Evolutionary conservation across 1,140 invertebrate species (phyloP).

Genomic region (Trachymyrmex cornetzi): DNA sequence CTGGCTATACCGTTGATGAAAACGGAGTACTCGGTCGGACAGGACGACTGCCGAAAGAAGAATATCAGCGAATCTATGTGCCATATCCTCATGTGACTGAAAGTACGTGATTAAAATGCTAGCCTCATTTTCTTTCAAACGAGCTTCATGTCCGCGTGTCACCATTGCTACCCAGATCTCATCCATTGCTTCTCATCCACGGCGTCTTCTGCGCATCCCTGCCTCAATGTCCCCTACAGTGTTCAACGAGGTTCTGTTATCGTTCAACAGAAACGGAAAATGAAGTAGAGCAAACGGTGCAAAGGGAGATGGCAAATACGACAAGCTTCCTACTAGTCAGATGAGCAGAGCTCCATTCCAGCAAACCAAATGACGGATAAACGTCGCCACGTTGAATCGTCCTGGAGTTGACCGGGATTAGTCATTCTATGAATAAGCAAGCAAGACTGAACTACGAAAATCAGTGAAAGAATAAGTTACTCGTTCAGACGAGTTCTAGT

Average conservation of each 20-base stretch:
- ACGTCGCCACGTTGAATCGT: constrained; percentile 73
- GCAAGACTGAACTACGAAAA: constrained; percentile 57
- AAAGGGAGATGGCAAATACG: constrained; percentile 83
- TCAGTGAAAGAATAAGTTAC: constrained; percentile 46
- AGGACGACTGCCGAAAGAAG: constrained; percentile 72
- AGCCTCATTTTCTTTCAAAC: constrained; percentile 80
- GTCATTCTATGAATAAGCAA: constrained; percentile 81
- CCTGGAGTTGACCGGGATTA: constrained; percentile 68
- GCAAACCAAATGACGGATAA: constrained; percentile 79
- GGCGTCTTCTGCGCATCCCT: constrained; percentile 28
- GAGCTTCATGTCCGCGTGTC: constrained; percentile 33
- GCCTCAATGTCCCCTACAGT: constrained; percentile 7
- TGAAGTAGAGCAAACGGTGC: constrained; percentile 73
- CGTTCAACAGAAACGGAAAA: constrained; percentile 75
- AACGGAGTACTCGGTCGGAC: constrained; percentile 69
- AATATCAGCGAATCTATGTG: constrained; percentile 83
- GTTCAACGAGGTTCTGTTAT: constrained; percentile 59
- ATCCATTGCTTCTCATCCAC: constrained; percentile 1
- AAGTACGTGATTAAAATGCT: constrained; percentile 82
- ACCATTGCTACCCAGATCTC: constrained; percentile 27
- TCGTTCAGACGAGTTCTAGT: neutral
- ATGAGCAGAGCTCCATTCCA: constrained; percentile 68
- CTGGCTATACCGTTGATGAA: constrained; percentile 68
- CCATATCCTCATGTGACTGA: constrained; percentile 66
- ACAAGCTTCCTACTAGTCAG: constrained; percentile 74